Evolutionary conservation across 1,140 invertebrate species (phyloP).

Genomic region (Laodelphax striatellus): DNA sequence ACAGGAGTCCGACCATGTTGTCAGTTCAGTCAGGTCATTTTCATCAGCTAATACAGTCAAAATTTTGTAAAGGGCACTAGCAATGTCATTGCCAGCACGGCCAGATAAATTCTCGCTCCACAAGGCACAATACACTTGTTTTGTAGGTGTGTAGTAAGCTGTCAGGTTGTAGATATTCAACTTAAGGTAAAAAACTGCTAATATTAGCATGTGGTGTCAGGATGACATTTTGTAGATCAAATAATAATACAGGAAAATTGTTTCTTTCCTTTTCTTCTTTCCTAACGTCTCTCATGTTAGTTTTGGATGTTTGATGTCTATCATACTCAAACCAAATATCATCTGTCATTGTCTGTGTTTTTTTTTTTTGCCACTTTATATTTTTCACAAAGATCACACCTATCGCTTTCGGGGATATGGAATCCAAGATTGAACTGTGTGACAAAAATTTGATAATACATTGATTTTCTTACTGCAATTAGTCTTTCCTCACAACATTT

Average conservation of each 20-base stretch:
- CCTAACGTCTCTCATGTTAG: too few relatives aligned
- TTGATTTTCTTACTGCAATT: too few relatives aligned
- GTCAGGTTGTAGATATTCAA: slow-evolving; percentile 24
- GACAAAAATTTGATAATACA: too few relatives aligned
- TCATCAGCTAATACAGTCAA: slow-evolving; percentile 8
- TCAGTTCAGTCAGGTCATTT: background rate
- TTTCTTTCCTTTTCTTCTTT: background rate
- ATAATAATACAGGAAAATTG: background rate
- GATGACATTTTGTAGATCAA: slow-evolving; percentile 25
- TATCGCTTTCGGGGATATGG: too few relatives aligned
- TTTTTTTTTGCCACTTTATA: too few relatives aligned
- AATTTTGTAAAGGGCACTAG: slow-evolving; percentile 22
- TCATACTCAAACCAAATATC: too few relatives aligned
- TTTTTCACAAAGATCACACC: too few relatives aligned
- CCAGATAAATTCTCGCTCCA: slow-evolving; percentile 20
- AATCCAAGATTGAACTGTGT: too few relatives aligned
- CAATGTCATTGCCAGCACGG: slow-evolving; percentile 21
- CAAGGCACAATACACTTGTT: slow-evolving; percentile 21
- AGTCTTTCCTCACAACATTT: too few relatives aligned
- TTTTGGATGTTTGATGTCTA: too few relatives aligned
- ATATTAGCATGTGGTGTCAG: slow-evolving; percentile 20
- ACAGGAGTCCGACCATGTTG: too few relatives aligned
- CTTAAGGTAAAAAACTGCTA: slow-evolving; percentile 21
- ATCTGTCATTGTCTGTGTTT: too few relatives aligned
- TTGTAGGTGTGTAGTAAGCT: slow-evolving; percentile 16